These are phyloP conservation scores for Arenaria interpres DNA, from an alignment of 2,113 vertebrate species.

Conservation along the genomic window DNA sequence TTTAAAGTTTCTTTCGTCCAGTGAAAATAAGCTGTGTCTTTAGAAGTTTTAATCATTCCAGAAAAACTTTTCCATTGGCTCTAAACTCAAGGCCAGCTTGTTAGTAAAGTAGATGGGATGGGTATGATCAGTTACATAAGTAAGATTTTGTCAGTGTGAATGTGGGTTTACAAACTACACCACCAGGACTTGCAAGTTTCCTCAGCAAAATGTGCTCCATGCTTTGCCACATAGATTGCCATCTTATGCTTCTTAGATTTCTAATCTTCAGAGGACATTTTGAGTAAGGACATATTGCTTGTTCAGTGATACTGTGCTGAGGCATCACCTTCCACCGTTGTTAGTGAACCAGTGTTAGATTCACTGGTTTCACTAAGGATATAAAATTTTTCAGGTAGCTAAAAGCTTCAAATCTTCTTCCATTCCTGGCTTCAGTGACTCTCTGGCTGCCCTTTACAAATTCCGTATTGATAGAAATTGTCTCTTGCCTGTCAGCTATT, in stretches of 20 bases:
- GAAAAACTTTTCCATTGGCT: neutral
- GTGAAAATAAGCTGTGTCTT: neutral
- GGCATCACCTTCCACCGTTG: neutral
- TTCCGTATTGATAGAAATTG: slow-evolving; percentile 7
- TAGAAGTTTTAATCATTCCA: neutral
- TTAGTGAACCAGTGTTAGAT: neutral
- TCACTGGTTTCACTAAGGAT: neutral
- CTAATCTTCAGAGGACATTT: neutral
- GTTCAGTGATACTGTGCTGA: neutral
- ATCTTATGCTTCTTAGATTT: neutral
- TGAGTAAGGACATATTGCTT: neutral
- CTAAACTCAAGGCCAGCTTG: neutral
- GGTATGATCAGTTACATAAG: neutral
- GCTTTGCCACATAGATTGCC: neutral
- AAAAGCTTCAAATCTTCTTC: neutral
- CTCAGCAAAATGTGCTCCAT: neutral
- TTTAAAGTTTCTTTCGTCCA: neutral
- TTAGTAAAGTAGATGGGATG: neutral
- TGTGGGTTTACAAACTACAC: neutral
- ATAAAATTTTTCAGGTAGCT: neutral
- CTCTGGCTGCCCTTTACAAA: neutral
- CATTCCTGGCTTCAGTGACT: neutral
- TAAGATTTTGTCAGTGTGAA: neutral
- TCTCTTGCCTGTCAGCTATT: neutral
- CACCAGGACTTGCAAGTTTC: neutral